Percentiles rank a stretch among this genome's conserved stretches.
phyloP scores from a whole-genome alignment of 1,140 invertebrate species.

The Drosophila virilis region DNA sequence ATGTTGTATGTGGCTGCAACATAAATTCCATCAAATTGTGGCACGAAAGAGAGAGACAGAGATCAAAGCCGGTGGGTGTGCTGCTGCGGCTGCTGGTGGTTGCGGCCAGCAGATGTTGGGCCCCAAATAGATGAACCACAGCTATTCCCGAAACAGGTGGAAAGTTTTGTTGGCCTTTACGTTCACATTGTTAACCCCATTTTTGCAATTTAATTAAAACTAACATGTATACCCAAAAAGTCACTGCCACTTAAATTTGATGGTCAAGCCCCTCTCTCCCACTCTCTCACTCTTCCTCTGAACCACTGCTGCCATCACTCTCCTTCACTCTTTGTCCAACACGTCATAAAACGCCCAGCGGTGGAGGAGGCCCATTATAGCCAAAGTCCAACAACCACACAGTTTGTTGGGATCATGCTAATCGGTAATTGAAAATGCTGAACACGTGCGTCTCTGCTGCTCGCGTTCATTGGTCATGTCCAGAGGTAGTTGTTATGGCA shows the following conservation, averaged over 20 bases:
- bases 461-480: constrained; percentile 45
- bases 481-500: not conserved
- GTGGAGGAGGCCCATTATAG: constrained; percentile 15
- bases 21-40: constrained; percentile 65
- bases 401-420: constrained; percentile 55
- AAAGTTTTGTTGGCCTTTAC: constrained; percentile 43
- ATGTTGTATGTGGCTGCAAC: constrained; percentile 41
- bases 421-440: constrained; percentile 71
- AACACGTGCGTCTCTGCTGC: constrained; percentile 66
- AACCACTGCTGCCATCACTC: not conserved
- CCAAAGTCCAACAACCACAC: constrained; percentile 47
- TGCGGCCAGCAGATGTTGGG: constrained; percentile 33
- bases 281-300: constrained; percentile 3
- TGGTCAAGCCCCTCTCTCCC: not conserved
- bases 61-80: constrained; percentile 64
- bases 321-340: constrained; percentile 23
- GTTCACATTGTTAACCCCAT: constrained; percentile 44
- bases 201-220: constrained; percentile 67
- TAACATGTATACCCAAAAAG: constrained; percentile 19
- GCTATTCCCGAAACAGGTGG: constrained; percentile 57
- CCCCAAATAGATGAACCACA: constrained; percentile 28
- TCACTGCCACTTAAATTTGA: constrained; percentile 45
- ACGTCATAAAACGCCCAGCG: constrained; percentile 61
- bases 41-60: constrained; percentile 20
- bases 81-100: constrained; percentile 8